Conservation (phyloP, 2,797 vertebrate genomes). For the Pseudochirops corinnae region DNA sequence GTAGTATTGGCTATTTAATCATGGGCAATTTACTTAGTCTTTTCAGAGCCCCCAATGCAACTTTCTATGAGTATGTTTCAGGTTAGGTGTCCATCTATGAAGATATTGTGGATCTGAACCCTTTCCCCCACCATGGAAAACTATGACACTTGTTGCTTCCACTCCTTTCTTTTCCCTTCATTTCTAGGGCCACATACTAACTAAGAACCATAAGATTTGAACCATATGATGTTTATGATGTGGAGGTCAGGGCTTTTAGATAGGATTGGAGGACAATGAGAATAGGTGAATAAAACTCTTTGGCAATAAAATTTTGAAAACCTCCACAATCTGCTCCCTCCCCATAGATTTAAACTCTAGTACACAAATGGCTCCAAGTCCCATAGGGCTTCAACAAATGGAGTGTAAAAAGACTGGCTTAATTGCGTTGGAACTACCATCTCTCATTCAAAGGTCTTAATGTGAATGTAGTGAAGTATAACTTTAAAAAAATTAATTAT, state of each 20-base stretch:
- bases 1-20: background rate
- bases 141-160: background rate
- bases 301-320: background rate
- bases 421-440: background rate
- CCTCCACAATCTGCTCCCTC: background rate
- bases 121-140: background rate
- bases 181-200: background rate
- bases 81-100: background rate
- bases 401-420: background rate
- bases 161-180: background rate
- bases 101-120: background rate
- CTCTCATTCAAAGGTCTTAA: background rate
- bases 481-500: slow-evolving; percentile 4
- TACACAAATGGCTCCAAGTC: background rate
- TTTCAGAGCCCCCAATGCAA: background rate
- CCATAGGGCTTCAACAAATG: slow-evolving; percentile 28
- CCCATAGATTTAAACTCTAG: background rate
- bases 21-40: background rate
- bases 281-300: background rate
- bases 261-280: background rate
- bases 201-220: background rate
- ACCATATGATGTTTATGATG: slow-evolving; percentile 19
- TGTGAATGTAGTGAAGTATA: slow-evolving; percentile 12
- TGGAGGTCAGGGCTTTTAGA: background rate
- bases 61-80: background rate